Conservation (phyloP, 2,797 vertebrate species). For the Xenentodon cancila region DNA sequence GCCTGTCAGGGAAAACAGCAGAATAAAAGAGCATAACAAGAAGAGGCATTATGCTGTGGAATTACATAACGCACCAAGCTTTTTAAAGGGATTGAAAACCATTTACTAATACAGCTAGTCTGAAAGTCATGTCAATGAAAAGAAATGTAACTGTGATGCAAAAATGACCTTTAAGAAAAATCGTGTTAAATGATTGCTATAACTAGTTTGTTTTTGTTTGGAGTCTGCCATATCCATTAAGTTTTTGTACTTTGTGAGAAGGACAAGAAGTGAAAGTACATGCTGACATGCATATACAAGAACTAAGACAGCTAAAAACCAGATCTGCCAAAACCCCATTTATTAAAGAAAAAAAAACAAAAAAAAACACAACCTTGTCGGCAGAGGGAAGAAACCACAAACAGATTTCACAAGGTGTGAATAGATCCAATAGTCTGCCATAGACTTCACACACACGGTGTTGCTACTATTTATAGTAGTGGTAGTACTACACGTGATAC, state of each 20-base stretch:
- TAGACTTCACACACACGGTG: conserved; percentile 1
- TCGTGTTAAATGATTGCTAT: no score
- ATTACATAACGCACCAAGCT: neutral
- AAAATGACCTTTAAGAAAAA: no score
- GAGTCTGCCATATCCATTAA: no score
- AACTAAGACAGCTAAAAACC: no score
- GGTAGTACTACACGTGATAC: neutral
- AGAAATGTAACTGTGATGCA: neutral
- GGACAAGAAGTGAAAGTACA: neutral
- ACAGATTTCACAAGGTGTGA: no score
- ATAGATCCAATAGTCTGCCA: neutral
- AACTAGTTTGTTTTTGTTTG: no score
- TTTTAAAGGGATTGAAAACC: conserved; percentile 5
- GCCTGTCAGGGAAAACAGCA: conserved; percentile 80
- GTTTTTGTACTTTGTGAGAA: neutral
- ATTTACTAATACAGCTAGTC: neutral
- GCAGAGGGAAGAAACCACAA: no score
- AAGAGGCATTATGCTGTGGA: conserved; percentile 2
- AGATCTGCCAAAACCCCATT: no score
- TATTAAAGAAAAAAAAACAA: no score
- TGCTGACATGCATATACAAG: no score
- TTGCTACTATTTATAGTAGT: neutral
- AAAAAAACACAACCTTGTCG: no score
- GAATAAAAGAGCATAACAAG: conserved; percentile 5
- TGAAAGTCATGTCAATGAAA: conserved; percentile 1